A percentile compares a stretch with the other conserved stretches of the same genome.
Conservation (phyloP, 2,888 invertebrate species). For the Pterobdella sp. region DNA sequence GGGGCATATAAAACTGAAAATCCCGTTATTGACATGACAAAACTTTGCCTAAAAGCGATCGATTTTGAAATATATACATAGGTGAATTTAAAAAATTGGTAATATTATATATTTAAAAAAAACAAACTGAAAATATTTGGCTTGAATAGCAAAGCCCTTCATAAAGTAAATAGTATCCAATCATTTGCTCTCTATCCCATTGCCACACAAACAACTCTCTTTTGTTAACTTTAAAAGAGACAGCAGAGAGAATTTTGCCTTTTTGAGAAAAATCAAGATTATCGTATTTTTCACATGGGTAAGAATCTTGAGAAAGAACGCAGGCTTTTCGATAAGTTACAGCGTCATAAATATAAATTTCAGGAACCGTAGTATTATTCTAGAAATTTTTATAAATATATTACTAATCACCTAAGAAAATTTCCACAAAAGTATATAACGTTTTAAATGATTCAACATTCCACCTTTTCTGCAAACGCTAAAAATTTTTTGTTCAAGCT, state of each 20-base stretch:
- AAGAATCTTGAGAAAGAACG: slow-evolving; percentile 49
- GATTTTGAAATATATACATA: not conserved
- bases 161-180: slow-evolving; percentile 49
- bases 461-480: slow-evolving; percentile 49
- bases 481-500: slow-evolving; percentile 44
- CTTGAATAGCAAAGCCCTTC: not conserved
- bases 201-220: slow-evolving; percentile 32
- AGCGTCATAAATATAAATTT: slow-evolving; percentile 53
- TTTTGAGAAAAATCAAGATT: slow-evolving; percentile 72
- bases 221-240: slow-evolving; percentile 46
- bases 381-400: no score
- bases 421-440: no score
- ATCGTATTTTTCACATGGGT: slow-evolving; percentile 59
- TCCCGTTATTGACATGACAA: not conserved
- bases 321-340: slow-evolving; percentile 51
- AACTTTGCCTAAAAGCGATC: not conserved
- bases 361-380: slow-evolving; percentile 46
- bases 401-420: no score
- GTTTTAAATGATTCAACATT: not conserved
- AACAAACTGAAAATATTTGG: slow-evolving; percentile 17
- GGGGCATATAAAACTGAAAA: slow-evolving; percentile 9
- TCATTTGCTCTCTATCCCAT: slow-evolving; percentile 56
- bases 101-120: not conserved
- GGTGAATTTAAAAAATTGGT: not conserved
- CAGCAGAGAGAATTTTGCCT: slow-evolving; percentile 68